These are phyloP conservation scores for Eristalis arbustorum DNA, from an alignment of 2,888 invertebrate genomes.

Conservation along the genomic window DNA sequence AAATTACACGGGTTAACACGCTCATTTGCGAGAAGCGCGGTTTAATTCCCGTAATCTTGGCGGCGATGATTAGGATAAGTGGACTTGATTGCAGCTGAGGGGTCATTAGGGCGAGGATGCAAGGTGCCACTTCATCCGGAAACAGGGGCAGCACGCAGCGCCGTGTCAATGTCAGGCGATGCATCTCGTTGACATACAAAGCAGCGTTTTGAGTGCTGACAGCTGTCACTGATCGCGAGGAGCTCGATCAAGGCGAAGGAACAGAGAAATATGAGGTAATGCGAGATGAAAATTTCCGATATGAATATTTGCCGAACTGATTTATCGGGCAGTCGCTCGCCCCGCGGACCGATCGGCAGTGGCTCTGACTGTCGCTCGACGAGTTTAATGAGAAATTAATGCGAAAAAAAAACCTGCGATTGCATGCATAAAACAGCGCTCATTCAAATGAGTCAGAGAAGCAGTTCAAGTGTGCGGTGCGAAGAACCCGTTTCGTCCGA, in stretches of 20 bases:
- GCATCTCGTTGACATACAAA: background rate
- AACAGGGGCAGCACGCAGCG: background rate
- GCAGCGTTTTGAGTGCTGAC: background rate
- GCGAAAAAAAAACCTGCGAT: background rate
- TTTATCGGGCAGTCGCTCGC: background rate
- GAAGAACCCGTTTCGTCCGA: background rate
- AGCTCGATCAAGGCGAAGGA: background rate
- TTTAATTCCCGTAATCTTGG: background rate
- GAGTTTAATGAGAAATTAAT: background rate
- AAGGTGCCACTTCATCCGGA: background rate
- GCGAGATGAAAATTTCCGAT: background rate
- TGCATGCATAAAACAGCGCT: background rate
- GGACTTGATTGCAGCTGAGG: background rate
- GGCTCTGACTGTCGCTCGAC: background rate
- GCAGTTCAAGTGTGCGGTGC: background rate
- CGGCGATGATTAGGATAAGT: background rate
- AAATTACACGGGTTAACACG: constrained; percentile 16
- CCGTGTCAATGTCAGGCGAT: background rate
- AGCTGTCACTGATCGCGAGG: background rate
- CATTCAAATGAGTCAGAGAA: background rate
- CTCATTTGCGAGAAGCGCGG: constrained; percentile 1
- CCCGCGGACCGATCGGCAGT: background rate
- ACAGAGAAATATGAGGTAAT: background rate
- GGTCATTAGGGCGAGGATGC: background rate
- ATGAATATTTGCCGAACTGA: background rate